Percentiles rank a stretch among this genome's conserved stretches.
Conservation (phyloP, 1,140 invertebrate species). For the Rhizoglyphus robini region DNA sequence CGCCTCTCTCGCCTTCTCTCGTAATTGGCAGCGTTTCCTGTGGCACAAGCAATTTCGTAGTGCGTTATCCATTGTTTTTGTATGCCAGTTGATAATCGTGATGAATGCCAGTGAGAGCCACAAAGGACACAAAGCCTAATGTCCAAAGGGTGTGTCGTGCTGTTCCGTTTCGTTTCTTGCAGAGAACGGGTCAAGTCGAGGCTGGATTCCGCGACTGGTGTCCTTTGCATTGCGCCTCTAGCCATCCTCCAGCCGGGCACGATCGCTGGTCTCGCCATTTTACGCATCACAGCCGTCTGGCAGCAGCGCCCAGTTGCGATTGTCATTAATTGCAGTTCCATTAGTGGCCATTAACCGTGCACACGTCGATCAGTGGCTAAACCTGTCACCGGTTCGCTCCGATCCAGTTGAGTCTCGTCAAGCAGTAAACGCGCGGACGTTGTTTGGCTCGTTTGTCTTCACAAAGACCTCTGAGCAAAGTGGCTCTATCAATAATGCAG, state of each 20-base stretch:
- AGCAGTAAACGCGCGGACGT: no score
- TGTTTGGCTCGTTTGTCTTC: no score
- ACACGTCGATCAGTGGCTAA: background rate
- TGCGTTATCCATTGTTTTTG: slow-evolving; percentile 2
- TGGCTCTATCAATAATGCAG: no score
- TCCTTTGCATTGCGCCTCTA: background rate
- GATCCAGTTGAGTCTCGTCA: no score
- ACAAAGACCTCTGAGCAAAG: no score
- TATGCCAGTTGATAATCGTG: background rate
- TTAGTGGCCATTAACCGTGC: slow-evolving; percentile 10
- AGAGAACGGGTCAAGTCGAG: background rate
- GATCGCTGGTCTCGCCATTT: no score
- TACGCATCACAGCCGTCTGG: slow-evolving; percentile 1
- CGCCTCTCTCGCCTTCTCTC: background rate
- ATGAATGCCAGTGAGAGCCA: background rate
- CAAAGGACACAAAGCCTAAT: background rate
- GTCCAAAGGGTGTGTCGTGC: slow-evolving; percentile 7
- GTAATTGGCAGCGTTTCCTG: slow-evolving; percentile 14
- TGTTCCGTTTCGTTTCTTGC: slow-evolving; percentile 12
- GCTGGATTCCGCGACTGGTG: background rate
- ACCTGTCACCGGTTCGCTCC: no score
- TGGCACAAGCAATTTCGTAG: background rate
- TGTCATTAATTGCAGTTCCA: slow-evolving; percentile 6
- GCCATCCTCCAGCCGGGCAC: background rate
- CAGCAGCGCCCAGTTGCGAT: background rate